A percentile compares a stretch with the other conserved stretches of the same genome.
These are phyloP conservation scores for Pyxicephalus adspersus DNA, from an alignment of 2,113 vertebrate species.

Conservation along the genomic window DNA sequence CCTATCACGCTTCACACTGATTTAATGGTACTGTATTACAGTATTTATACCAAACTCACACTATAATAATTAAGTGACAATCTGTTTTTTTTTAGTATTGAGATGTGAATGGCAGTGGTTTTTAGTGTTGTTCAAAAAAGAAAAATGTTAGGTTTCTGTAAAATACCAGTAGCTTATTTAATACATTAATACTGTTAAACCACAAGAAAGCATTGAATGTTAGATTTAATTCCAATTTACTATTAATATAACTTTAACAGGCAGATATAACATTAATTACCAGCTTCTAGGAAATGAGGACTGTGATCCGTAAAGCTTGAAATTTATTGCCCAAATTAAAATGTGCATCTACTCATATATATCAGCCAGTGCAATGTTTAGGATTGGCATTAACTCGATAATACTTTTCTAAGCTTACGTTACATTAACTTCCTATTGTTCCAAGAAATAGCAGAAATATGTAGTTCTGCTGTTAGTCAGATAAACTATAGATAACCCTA, in stretches of 20 bases:
- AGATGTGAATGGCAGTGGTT: slow-evolving; percentile 5
- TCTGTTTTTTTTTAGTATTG: slow-evolving; percentile 10
- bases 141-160: slow-evolving; percentile 3
- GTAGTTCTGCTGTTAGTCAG: too few relatives aligned
- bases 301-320: neutral
- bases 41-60: slow-evolving; percentile 31
- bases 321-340: neutral
- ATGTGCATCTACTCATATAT: too few relatives aligned
- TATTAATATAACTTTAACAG: slow-evolving; percentile 4
- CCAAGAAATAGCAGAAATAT: too few relatives aligned
- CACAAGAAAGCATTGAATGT: neutral
- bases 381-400: too few relatives aligned
- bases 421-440: too few relatives aligned
- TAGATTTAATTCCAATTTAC: slow-evolving; percentile 14
- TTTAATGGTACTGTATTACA: slow-evolving; percentile 16
- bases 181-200: slow-evolving; percentile 1
- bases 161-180: neutral
- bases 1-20: neutral
- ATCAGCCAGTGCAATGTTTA: too few relatives aligned
- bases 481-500: too few relatives aligned
- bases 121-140: neutral
- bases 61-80: slow-evolving; percentile 38
- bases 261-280: neutral
- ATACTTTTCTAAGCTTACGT: too few relatives aligned
- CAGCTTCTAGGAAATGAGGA: neutral